Evolutionary conservation across 2,113 vertebrate genomes (phyloP).

Genomic region (human (Homo sapiens)): DNA sequence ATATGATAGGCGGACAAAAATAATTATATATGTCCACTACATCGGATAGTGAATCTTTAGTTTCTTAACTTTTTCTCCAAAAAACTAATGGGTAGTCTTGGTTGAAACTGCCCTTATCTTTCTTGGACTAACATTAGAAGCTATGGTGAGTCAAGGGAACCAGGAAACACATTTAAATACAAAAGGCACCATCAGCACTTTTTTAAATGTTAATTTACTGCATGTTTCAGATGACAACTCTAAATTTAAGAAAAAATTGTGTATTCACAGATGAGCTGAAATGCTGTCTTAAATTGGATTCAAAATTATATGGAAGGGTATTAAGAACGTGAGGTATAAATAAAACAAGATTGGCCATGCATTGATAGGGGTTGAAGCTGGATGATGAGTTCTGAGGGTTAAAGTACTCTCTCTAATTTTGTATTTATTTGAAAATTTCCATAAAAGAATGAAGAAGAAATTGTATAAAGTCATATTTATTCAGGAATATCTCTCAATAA

Average conservation of each 20-base stretch:
- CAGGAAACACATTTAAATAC: background rate
- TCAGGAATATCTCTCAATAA: background rate
- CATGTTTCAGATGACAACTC: background rate
- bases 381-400: background rate
- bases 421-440: background rate
- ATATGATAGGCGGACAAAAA: background rate
- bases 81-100: background rate
- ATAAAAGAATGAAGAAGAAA: background rate
- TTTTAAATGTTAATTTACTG: background rate
- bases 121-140: background rate
- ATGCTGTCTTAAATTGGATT: background rate
- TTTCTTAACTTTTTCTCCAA: background rate
- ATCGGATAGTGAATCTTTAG: background rate
- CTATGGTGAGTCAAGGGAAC: background rate
- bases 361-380: background rate
- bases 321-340: background rate
- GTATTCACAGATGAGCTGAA: background rate
- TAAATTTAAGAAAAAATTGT: background rate
- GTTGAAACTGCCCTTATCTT: background rate
- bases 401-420: background rate
- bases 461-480: background rate
- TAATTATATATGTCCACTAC: background rate
- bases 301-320: background rate
- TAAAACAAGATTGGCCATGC: background rate
- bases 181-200: background rate